Conservation (phyloP, 2,113 vertebrate genomes). For the Laticauda laticaudata region DNA sequence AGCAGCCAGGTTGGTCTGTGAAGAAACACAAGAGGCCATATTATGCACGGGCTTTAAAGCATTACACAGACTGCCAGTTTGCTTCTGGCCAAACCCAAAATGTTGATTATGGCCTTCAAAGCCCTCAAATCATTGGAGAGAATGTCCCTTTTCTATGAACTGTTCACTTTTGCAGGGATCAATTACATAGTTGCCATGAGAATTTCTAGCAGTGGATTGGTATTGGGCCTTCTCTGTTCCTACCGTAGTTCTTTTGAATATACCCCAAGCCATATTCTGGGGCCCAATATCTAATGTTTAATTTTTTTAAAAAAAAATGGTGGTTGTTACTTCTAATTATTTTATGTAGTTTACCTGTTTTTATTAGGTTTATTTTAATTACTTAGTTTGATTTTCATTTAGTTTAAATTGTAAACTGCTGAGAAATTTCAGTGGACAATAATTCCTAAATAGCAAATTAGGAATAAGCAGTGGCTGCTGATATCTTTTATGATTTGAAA, state of each 20-base stretch:
- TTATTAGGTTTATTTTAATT: neutral
- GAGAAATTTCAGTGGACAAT: neutral
- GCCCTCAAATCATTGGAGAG: neutral
- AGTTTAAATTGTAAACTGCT: neutral
- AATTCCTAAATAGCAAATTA: neutral
- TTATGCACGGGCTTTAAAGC: neutral
- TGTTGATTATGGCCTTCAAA: neutral
- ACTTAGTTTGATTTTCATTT: neutral
- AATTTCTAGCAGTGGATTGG: neutral
- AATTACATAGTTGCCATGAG: neutral
- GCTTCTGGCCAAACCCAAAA: neutral
- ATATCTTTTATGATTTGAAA: neutral
- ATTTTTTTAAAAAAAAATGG: neutral
- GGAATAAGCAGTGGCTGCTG: neutral
- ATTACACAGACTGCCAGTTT: neutral
- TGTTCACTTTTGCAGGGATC: neutral
- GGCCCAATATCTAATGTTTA: neutral
- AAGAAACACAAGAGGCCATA: neutral
- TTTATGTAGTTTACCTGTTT: neutral
- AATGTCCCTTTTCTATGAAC: neutral
- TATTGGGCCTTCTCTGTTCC: neutral
- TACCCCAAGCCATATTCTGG: neutral
- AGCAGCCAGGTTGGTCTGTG: neutral
- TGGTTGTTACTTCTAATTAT: neutral
- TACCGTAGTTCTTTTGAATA: neutral